These are phyloP conservation scores for Malurus elegans DNA, from an alignment of 2,113 vertebrate species.

Conservation along the genomic window DNA sequence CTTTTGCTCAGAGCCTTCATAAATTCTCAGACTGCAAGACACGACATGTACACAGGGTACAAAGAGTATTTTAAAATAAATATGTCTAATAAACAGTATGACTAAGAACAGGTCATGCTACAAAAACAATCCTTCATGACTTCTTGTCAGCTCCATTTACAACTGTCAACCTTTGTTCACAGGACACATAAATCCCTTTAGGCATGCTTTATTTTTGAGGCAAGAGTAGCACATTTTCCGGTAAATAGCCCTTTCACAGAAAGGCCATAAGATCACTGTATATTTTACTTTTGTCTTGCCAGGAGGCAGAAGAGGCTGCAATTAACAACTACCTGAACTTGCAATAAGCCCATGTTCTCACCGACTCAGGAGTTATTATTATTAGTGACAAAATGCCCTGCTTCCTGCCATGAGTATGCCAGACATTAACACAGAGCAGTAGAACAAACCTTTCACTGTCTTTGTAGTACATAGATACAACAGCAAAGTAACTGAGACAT, in stretches of 20 bases:
- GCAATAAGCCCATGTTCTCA: background rate
- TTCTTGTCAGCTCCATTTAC: background rate
- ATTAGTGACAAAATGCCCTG: background rate
- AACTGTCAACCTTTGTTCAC: background rate
- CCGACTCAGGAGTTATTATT: fast-evolving
- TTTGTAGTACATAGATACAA: background rate
- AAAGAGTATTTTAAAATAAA: background rate
- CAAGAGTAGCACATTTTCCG: background rate
- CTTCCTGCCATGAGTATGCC: background rate
- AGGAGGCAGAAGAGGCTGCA: background rate
- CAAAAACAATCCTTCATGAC: background rate
- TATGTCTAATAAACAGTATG: background rate
- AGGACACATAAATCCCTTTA: background rate
- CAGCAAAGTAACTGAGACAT: background rate
- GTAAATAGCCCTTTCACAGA: background rate
- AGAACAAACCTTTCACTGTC: background rate
- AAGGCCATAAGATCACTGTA: background rate
- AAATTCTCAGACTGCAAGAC: background rate
- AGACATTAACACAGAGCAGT: background rate
- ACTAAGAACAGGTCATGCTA: background rate
- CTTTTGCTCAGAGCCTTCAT: background rate
- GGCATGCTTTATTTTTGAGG: background rate
- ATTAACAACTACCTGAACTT: background rate
- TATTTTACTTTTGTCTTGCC: background rate
- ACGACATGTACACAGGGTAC: background rate